A percentile compares a stretch with the other conserved stretches of the same genome.
Conservation (phyloP, 2,113 vertebrate species). For the Chaetorhynchus papuensis region DNA sequence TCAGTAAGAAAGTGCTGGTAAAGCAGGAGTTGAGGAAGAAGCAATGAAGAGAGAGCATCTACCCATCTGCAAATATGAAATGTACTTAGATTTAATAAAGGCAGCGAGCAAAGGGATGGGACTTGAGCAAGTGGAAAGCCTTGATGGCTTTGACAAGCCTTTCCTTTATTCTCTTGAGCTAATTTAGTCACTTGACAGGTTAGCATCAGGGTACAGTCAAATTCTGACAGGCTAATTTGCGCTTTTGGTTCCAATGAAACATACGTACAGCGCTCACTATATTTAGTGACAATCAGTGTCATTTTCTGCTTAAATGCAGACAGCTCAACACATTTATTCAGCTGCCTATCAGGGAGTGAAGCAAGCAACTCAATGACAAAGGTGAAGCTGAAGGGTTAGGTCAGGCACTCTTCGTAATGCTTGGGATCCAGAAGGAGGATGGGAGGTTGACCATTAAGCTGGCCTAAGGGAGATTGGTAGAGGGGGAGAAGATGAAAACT, state of each 20-base stretch:
- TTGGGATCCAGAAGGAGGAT: background rate
- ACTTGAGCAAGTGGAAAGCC: slow-evolving; percentile 6
- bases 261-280: slow-evolving; percentile 55
- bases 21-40: background rate
- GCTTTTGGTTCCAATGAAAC: slow-evolving; percentile 63
- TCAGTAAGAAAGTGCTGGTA: background rate
- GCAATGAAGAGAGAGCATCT: background rate
- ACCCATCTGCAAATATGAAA: slow-evolving; percentile 2
- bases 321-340: slow-evolving; percentile 23
- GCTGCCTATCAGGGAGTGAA: slow-evolving; percentile 15
- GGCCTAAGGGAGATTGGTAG: background rate
- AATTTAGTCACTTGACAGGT: slow-evolving; percentile 70
- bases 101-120: background rate
- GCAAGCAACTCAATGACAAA: background rate
- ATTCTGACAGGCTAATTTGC: slow-evolving; percentile 75
- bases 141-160: slow-evolving; percentile 61
- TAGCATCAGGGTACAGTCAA: slow-evolving; percentile 51
- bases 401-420: background rate
- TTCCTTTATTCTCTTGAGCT: slow-evolving; percentile 67
- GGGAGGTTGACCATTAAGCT: background rate
- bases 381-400: background rate
- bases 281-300: slow-evolving; percentile 74
- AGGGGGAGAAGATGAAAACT: background rate
- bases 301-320: slow-evolving; percentile 63
- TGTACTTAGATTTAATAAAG: slow-evolving; percentile 52